A percentile compares a stretch with the other conserved stretches of the same genome.
phyloP scores from a whole-genome alignment of 2,113 vertebrate genomes.

The Malaclemys terrapin region DNA sequence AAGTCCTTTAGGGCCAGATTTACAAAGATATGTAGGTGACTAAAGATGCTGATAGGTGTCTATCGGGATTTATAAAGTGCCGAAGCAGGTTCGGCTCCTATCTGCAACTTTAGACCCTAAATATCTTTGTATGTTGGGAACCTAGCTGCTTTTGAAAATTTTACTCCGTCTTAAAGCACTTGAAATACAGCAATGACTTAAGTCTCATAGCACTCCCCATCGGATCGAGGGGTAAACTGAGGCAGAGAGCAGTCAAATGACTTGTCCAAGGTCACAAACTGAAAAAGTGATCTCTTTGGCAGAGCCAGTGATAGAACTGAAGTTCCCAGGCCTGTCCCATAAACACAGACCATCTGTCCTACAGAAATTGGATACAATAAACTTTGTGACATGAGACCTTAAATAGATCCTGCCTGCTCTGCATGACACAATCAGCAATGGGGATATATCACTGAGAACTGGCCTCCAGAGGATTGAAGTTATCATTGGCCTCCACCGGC shows the following conservation, averaged over 20 bases:
- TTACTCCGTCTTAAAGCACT: not conserved
- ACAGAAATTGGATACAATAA: constrained; percentile 31
- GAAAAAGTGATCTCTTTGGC: not conserved
- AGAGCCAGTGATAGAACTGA: not conserved
- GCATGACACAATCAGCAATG: not conserved
- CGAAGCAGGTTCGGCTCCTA: rapidly evolving
- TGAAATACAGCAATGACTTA: not conserved
- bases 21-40: not conserved
- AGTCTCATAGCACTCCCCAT: not conserved
- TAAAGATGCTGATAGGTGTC: not conserved
- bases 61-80: not conserved
- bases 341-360: not conserved
- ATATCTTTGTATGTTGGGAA: not conserved
- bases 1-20: not conserved
- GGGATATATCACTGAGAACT: not conserved
- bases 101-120: not conserved
- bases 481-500: not conserved
- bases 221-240: not conserved
- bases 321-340: not conserved
- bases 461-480: not conserved
- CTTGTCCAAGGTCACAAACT: not conserved
- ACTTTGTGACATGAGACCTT: not conserved
- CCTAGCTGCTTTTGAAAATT: not conserved
- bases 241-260: not conserved
- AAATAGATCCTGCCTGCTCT: not conserved